These are phyloP conservation scores for Montipora foliosa DNA, from an alignment of 64 coral and sea anemone genomes.

Conservation along the genomic window DNA sequence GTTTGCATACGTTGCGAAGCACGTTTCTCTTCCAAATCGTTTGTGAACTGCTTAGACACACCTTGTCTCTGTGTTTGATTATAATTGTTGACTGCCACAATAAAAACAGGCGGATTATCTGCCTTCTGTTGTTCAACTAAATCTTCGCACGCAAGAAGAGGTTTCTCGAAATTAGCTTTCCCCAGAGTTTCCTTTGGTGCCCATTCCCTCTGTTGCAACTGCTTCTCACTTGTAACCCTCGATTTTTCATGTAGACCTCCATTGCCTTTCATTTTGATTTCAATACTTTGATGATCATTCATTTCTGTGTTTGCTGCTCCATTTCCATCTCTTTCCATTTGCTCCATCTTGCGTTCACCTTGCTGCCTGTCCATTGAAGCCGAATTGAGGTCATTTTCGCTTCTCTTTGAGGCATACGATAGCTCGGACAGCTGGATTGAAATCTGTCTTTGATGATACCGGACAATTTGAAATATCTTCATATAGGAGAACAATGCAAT, in stretches of 20 bases:
- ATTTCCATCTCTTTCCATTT: not conserved
- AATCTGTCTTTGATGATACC: slow-evolving; percentile 36
- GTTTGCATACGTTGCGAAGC: not conserved
- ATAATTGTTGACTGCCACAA: not conserved
- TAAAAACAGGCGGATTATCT: not conserved
- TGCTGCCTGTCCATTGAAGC: not conserved
- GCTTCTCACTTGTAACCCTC: not conserved
- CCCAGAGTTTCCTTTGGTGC: not conserved
- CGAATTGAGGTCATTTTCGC: not conserved
- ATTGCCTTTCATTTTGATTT: not conserved
- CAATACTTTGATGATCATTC: not conserved
- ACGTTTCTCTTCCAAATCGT: not conserved
- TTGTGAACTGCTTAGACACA: too few species aligned
- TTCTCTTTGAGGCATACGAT: not conserved
- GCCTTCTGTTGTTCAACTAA: not conserved
- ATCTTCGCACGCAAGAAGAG: not conserved
- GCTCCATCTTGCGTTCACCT: not conserved
- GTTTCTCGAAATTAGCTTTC: not conserved
- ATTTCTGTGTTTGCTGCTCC: not conserved
- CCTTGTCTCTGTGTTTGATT: not conserved
- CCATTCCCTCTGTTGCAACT: not conserved
- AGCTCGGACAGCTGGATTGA: slow-evolving; percentile 12
- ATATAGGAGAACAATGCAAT: slow-evolving; percentile 24
- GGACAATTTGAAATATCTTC: slow-evolving; percentile 27
- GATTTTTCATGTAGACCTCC: not conserved